Conservation (phyloP, 2,888 invertebrate species). For the Cataglyphis livida region DNA sequence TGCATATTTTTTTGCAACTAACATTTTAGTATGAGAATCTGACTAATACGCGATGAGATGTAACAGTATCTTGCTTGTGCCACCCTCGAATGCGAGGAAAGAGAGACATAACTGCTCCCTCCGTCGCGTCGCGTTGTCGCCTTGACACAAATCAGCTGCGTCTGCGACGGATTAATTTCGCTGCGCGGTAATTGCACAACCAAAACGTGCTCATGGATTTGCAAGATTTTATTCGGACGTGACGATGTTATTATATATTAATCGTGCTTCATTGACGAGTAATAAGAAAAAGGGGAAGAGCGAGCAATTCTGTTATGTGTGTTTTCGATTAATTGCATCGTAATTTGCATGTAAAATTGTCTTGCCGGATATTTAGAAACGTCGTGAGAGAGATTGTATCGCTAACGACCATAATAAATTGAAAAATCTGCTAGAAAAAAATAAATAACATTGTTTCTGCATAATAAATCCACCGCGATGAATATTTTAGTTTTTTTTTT, state of each 20-base stretch:
- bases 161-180: constrained; percentile 81
- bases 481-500: neutral
- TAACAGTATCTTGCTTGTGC: constrained; percentile 1
- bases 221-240: constrained; percentile 60
- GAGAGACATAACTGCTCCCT: constrained; percentile 43
- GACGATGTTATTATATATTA: constrained; percentile 50
- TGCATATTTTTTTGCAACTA: neutral
- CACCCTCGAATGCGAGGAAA: constrained; percentile 63
- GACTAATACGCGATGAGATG: neutral
- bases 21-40: neutral
- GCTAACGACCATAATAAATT: neutral
- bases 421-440: neutral
- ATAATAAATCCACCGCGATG: neutral
- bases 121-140: constrained; percentile 68
- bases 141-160: constrained; percentile 81
- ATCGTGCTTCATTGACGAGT: constrained; percentile 20
- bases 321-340: constrained; percentile 7
- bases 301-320: neutral
- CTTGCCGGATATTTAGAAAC: neutral
- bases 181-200: constrained; percentile 79
- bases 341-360: constrained; percentile 24
- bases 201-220: constrained; percentile 73
- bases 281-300: constrained; percentile 56
- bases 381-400: neutral
- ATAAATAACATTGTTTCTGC: neutral